Evolutionary conservation across 30 jellyfish, hydroid and myxozoan genomes (phyloP), one percentile per base, ranked within the genome.

Genomic region (Hydractinia symbiolongicarpus): DNA sequence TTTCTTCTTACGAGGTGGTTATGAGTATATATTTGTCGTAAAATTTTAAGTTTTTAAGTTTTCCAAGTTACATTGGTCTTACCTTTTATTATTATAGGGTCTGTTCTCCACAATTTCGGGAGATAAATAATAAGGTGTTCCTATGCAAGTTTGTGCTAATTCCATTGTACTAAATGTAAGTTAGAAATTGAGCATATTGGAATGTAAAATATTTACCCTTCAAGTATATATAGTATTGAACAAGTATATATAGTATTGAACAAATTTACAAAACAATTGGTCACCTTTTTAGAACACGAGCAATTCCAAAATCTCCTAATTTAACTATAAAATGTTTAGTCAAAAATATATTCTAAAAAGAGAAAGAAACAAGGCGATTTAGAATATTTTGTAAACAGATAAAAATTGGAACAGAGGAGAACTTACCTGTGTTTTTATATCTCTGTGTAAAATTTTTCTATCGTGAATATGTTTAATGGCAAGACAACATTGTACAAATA

Each of bases 231-330:
- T 30, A 30, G 44, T 30, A 30, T 30, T 30, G 44, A 30, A 30
- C 44, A 30, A 30, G 44, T 30, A 30, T 30, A 30, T 30, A 30
- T 30, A 30, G 44, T 60, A 13, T 60, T 60, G 15, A 14, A 60
- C 15, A 60, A 16, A 60, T 16, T 60, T 60, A 21, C 14, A 0
- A 54, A 15, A 66, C 7, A 4, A 75, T 6, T n/a, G 55, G 88
- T 54, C 60, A 92, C 98, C 91, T 92, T 72, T 92, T 92, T 17
- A 92, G 88, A n/a, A 92, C 96, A 53, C 98, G 77, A 9, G 98
- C 98, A 67, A 92, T 92, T 13, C 98, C 98, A 87, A 92, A 92
- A 68, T 92, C 98, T 40, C 98, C 98, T n/a, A 92, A 90, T 67
- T 92, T 92, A 15, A 92, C 95, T 5, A 92, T 92, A 21, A 88